Conservation (phyloP, 2,113 vertebrate species). For the Rhegmatorhina hoffmannsi region DNA sequence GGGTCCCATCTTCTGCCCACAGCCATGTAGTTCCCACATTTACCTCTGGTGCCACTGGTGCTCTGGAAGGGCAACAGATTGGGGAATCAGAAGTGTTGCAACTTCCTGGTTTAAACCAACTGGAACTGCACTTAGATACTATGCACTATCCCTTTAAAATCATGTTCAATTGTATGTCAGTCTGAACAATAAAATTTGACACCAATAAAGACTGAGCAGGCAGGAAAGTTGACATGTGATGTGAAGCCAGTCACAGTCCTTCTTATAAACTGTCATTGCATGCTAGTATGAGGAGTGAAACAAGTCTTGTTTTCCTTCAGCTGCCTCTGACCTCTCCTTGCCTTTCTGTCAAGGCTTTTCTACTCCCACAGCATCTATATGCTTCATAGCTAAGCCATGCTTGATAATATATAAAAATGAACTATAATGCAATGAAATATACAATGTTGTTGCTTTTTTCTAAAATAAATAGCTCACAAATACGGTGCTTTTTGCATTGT, state of each 20-base stretch:
- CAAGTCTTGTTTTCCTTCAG: background rate
- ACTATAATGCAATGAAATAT: background rate
- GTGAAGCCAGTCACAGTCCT: background rate
- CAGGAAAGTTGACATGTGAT: background rate
- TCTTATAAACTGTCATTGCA: background rate
- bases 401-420: background rate
- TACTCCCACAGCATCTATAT: background rate
- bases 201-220: background rate
- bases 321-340: background rate
- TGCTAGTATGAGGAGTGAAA: background rate
- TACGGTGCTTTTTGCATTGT: background rate
- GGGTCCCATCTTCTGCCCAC: background rate
- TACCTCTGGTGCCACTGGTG: background rate
- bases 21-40: background rate
- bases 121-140: background rate
- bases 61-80: background rate
- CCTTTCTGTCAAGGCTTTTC: background rate
- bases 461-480: background rate
- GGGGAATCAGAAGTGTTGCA: background rate
- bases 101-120: background rate
- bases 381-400: background rate
- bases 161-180: background rate
- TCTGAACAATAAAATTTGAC: conserved; percentile 27
- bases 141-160: background rate
- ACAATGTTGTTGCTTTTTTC: background rate